Conservation (phyloP, 1,140 invertebrate genomes). For the Euwallacea fornicatus region DNA sequence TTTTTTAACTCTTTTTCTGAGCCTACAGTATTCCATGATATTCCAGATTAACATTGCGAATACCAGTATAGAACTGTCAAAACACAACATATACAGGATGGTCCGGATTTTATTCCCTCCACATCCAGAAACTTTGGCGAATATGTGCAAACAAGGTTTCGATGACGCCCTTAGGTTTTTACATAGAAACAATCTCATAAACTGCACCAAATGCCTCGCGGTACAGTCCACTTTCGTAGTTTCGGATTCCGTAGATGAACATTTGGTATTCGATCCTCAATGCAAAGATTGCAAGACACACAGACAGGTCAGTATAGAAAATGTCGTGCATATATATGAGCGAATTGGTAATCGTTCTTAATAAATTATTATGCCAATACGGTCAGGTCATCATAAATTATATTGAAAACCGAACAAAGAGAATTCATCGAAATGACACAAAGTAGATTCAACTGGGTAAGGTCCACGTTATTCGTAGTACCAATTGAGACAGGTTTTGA, state of each 20-base stretch:
- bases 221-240: conserved; percentile 81
- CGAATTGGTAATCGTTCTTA: too few species aligned
- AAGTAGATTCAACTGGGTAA: conserved; percentile 10
- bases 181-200: conserved; percentile 87
- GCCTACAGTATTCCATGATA: conserved; percentile 9
- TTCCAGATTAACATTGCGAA: conserved; percentile 86
- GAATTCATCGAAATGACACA: neutral
- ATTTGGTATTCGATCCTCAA: conserved; percentile 76
- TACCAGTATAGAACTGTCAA: conserved; percentile 91
- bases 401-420: conserved; percentile 1
- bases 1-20: conserved; percentile 32
- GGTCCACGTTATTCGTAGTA: conserved; percentile 14
- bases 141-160: conserved; percentile 97
- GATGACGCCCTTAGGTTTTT: conserved; percentile 93
- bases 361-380: too few species aligned
- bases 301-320: conserved; percentile 64
- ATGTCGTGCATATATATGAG: neutral
- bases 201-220: conserved; percentile 79
- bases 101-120: conserved; percentile 92
- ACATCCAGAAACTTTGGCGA: conserved; percentile 86
- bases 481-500: conserved; percentile 24
- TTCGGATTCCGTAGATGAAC: conserved; percentile 68
- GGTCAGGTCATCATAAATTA: neutral
- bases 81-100: conserved; percentile 91
- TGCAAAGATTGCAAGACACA: conserved; percentile 82